Conservation (phyloP, 2,797 vertebrate genomes). For the Oophaga sylvatica region DNA sequence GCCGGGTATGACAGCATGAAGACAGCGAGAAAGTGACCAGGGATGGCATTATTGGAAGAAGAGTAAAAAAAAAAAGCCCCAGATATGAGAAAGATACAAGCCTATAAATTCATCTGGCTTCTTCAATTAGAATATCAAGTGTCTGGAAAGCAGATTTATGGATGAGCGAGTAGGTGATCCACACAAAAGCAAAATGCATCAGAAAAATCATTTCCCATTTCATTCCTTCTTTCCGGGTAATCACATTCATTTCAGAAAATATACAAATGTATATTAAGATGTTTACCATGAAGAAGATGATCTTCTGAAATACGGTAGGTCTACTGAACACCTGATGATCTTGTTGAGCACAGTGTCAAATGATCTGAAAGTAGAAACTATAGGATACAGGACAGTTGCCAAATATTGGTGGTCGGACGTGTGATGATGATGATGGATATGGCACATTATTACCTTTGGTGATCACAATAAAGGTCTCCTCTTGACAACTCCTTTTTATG, state of each 20-base stretch:
- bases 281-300: neutral
- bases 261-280: neutral
- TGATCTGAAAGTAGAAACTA: neutral
- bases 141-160: neutral
- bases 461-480: neutral
- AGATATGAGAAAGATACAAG: slow-evolving; percentile 6
- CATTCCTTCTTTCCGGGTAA: neutral
- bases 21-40: slow-evolving; percentile 60
- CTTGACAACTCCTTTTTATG: too few relatives aligned
- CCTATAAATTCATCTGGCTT: slow-evolving; percentile 31
- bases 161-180: slow-evolving; percentile 11
- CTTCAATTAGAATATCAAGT: slow-evolving; percentile 31
- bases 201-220: slow-evolving; percentile 35
- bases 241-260: neutral
- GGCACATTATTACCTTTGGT: neutral
- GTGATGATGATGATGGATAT: neutral
- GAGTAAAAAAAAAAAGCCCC: slow-evolving; percentile 61
- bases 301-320: neutral
- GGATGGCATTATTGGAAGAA: slow-evolving; percentile 66
- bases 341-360: neutral
- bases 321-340: neutral
- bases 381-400: neutral
- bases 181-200: slow-evolving; percentile 30
- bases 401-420: neutral
- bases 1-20: slow-evolving; percentile 63